Evolutionary conservation across 2,113 vertebrate species (phyloP).

Genomic region (Thalassoma bifasciatum): DNA sequence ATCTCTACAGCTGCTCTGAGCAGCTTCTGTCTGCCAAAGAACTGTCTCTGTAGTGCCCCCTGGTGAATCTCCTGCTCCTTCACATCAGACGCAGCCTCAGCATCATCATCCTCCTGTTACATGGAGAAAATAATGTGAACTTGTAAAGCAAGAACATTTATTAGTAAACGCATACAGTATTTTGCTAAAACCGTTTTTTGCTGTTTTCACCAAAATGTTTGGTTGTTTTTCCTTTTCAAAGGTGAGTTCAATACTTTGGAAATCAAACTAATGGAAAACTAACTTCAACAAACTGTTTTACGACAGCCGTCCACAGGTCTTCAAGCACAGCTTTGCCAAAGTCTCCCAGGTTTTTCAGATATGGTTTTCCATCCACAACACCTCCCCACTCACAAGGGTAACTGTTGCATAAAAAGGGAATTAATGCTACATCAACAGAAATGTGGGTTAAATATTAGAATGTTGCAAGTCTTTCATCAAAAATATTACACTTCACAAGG

Average conservation of each 20-base stretch:
- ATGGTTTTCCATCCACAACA: slow-evolving; percentile 83
- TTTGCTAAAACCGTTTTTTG: too few relatives aligned
- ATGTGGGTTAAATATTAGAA: too few relatives aligned
- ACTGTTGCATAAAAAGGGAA: slow-evolving; percentile 69
- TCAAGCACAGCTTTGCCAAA: slow-evolving; percentile 85
- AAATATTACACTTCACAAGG: too few relatives aligned
- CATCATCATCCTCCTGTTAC: slow-evolving; percentile 59
- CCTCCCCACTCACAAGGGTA: slow-evolving; percentile 88
- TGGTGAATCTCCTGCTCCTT: slow-evolving; percentile 82
- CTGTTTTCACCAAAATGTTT: too few relatives aligned
- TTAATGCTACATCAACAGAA: too few relatives aligned
- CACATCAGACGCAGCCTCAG: slow-evolving; percentile 51
- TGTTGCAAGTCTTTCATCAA: too few relatives aligned
- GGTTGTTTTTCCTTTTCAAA: too few relatives aligned
- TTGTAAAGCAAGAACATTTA: too few relatives aligned
- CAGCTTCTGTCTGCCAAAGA: slow-evolving; percentile 80
- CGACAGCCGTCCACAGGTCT: slow-evolving; percentile 84
- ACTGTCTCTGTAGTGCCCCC: slow-evolving; percentile 78
- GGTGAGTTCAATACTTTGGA: not conserved
- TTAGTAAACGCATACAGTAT: too few relatives aligned
- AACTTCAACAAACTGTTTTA: slow-evolving; percentile 79
- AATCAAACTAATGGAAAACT: slow-evolving; percentile 31
- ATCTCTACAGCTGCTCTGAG: slow-evolving; percentile 59
- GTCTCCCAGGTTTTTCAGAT: slow-evolving; percentile 81
- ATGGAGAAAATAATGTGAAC: not conserved